Base-by-base conservation (phyloP, 2,113 vertebrate species). In the Prionailurus viverrinus region DNA sequence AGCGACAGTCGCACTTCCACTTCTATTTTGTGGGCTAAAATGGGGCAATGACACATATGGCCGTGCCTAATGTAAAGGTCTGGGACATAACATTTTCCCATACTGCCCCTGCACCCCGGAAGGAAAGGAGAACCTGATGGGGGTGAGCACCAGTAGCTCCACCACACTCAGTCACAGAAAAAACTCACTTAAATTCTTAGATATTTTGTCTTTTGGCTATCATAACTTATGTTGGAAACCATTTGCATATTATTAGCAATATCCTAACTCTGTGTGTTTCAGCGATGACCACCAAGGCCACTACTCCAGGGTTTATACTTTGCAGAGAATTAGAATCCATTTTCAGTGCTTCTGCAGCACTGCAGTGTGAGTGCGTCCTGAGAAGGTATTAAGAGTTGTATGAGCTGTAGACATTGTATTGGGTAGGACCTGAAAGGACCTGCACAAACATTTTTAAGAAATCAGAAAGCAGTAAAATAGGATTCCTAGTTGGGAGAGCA, bases 401-500 rank as follows among this genome's bases (percentile, higher is more conserved):
- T 55, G 25, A 45, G 25, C 29, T 69, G 0, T 66, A 78, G 63
- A 53, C 13, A 23, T 66, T 61, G 9, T 81, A 29, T 12, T 68
- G 86, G 33, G 45, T 66, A 45, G 39, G 45, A 73, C 80, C 69
- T 82, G 15, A 25, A 91, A 45, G 71, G 27, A 65, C 66, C 53
- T 92, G 12, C 19, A 71, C 11, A 76, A 19, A 82, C 65, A 69
- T 87, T 82, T 85, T 90, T 23, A 83, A 36, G 88, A 96, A 86
- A 92, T 29, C 76, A 16, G 53, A 94, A 94, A 91, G 16, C 53
- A 68, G 36, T 73, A 48, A 94, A 94, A 66, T 61, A 86, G 65
- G 18, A 71, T 81, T 78, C 21, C 63, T 83, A 36, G 53, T 85
- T 96, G 63, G 23, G 23, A 92, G 65, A 76, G 33, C 79, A 89